Conservation (phyloP, 2,888 invertebrate genomes). For the Malthinus flaveolus region DNA sequence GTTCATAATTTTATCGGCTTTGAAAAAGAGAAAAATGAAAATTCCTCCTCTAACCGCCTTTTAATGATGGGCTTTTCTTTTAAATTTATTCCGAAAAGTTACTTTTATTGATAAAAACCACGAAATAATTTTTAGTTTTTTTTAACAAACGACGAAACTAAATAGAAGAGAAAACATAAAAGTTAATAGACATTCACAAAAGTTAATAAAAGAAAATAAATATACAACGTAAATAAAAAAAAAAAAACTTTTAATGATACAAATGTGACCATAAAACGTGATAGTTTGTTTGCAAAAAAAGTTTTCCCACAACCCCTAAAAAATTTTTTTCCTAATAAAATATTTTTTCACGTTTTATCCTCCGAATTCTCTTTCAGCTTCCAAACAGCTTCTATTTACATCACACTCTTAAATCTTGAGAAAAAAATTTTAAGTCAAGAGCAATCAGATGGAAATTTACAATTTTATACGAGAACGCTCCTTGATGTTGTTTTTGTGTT, state of each 20-base stretch:
- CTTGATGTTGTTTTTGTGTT: too few relatives aligned
- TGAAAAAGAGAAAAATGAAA: not conserved
- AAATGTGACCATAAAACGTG: conserved; percentile 5
- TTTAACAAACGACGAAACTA: conserved; percentile 1
- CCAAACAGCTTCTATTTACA: too few relatives aligned
- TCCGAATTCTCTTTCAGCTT: not conserved
- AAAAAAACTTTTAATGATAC: conserved; percentile 4
- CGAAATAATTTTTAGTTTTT: not conserved
- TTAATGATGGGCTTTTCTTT: not conserved
- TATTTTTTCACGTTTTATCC: not conserved
- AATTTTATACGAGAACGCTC: too few relatives aligned
- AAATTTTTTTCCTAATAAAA: not conserved
- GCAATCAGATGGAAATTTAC: too few relatives aligned
- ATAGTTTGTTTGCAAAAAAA: conserved; percentile 2
- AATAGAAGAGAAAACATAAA: conserved; percentile 7
- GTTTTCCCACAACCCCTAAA: not conserved
- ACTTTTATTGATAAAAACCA: not conserved
- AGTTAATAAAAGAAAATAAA: conserved; percentile 7
- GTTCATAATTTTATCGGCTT: not conserved
- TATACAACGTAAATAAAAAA: conserved; percentile 2
- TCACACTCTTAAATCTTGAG: too few relatives aligned
- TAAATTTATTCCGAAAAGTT: not conserved
- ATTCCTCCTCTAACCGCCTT: not conserved
- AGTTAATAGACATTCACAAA: conserved; percentile 5
- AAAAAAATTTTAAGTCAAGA: too few relatives aligned